A percentile compares a stretch with the other conserved stretches of the same genome.
phyloP scores from a whole-genome alignment of 2,113 vertebrate genomes.

The Hypanus sabinus region DNA sequence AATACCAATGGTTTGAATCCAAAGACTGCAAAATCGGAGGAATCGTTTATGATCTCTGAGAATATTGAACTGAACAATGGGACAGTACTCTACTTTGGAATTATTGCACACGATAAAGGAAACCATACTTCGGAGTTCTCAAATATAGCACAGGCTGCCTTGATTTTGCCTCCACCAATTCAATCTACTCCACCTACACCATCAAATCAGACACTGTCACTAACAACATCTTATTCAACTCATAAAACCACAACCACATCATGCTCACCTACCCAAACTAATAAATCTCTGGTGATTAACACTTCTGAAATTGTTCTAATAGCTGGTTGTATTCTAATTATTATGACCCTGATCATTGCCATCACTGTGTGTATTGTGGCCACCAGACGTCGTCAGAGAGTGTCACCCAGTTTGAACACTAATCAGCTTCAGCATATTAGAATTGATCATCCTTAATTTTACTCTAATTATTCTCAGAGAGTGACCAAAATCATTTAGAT shows the following conservation, averaged over 20 bases:
- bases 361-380: constrained; percentile 39
- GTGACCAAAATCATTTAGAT: neutral
- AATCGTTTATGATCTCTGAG: constrained; percentile 50
- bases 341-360: constrained; percentile 43
- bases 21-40: constrained; percentile 47
- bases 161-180: constrained; percentile 22
- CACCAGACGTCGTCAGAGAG: neutral
- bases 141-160: constrained; percentile 50
- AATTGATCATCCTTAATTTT: neutral
- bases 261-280: neutral
- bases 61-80: constrained; percentile 41
- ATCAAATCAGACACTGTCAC: too few species aligned
- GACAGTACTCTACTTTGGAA: constrained; percentile 50
- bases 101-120: constrained; percentile 45
- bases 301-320: constrained; percentile 44
- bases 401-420: neutral
- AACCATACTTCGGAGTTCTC: constrained; percentile 48
- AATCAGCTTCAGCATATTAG: neutral
- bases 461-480: neutral
- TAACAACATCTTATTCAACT: neutral
- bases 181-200: neutral
- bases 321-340: constrained; percentile 39
- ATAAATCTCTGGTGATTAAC: constrained; percentile 25
- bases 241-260: neutral
- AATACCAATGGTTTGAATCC: constrained; percentile 46